phyloP scores from a whole-genome alignment of 2,113 vertebrate genomes.

The Hiodon alosoides region DNA sequence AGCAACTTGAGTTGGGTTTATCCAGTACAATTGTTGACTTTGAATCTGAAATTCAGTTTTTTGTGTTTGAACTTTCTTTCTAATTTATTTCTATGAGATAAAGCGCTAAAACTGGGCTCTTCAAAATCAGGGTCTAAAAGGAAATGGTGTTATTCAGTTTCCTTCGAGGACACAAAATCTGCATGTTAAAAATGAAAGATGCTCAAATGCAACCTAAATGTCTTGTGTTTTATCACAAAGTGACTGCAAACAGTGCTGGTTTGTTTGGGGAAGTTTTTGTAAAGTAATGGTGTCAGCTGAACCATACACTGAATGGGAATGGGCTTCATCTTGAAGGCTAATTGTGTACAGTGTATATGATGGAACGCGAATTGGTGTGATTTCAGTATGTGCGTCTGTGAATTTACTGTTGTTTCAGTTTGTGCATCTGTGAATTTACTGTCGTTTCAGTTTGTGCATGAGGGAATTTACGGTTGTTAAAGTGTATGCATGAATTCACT shows the following conservation, averaged over 20 bases:
- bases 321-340: too few relatives aligned
- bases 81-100: neutral
- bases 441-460: too few relatives aligned
- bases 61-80: neutral
- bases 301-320: too few relatives aligned
- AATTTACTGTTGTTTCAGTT: too few relatives aligned
- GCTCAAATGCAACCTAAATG: neutral
- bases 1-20: too few relatives aligned
- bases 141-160: neutral
- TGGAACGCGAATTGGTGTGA: too few relatives aligned
- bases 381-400: too few relatives aligned
- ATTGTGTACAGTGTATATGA: too few relatives aligned
- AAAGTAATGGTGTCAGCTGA: neutral
- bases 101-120: neutral
- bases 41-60: neutral
- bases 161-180: slow-evolving; percentile 7
- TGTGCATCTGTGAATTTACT: too few relatives aligned
- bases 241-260: neutral
- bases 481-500: too few relatives aligned
- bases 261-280: neutral
- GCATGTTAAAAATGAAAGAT: neutral
- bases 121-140: slow-evolving; percentile 2
- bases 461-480: too few relatives aligned
- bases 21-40: too few relatives aligned
- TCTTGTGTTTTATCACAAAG: neutral